Evolutionary conservation across 2,888 invertebrate genomes (phyloP), one percentile per base, ranked within the genome.

Genomic region (Philereme vetulata): DNA sequence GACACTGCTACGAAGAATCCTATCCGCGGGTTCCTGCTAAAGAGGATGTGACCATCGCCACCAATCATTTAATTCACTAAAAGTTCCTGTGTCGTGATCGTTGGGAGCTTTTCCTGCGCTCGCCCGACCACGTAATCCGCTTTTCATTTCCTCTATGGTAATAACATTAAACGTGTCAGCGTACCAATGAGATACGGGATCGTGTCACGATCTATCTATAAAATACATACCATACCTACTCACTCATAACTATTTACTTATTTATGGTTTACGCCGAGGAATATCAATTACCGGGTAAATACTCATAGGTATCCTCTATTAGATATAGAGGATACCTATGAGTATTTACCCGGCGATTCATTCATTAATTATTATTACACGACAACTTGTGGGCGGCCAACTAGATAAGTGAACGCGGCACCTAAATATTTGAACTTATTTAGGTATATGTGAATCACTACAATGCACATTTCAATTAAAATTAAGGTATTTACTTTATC

Each of bases 1-100:
- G n/a, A n/a, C n/a, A n/a, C n/a, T n/a, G 51, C 45, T 86, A 86
- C 89, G 82, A 76, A 84, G 86, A 87, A 89, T 78, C 77, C 77
- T 77, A 74, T 71, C 70, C 75, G 44, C 44, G 55, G 56, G 32
- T 90, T 90, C 88, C 77, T 64, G 79, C 78, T 87, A 90, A 81
- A 86, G 82, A 91, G 91, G 91, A 91, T 91, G 89, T 85, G 73
- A 77, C 57, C 67, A 69, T 78, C 77, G 80, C 70, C 78, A 72
- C 69, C 79, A 75, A 82, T 79, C 76, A 80, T 84, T 83, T 82
- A 76, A 86, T 87, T 87, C 76, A 85, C 84, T 80, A 86, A 85
- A 86, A 84, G 85, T 84, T 85, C 84, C 84, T 82, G 84, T 80
- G 85, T 80, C 85, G 77, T 79, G 80, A 77, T 66, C 68, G 64